Percentiles rank a stretch among this genome's conserved stretches.
Evolutionary conservation across 2,113 vertebrate species (phyloP).

Genomic region (Ranitomeya imitator): DNA sequence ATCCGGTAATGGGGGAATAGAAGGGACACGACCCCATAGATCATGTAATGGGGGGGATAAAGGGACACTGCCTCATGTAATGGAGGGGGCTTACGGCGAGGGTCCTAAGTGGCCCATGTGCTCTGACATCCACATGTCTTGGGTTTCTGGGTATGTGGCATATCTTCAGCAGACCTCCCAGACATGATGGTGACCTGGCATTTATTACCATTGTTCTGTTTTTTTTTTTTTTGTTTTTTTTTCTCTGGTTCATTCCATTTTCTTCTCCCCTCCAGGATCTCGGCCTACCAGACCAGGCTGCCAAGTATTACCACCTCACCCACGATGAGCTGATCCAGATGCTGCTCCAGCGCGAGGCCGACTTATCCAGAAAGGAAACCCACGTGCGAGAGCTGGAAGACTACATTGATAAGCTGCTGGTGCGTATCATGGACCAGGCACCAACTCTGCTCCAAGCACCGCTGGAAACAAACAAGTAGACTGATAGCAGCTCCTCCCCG

Average conservation of each 20-base stretch:
- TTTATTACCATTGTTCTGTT: not conserved
- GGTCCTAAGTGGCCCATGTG: too few species aligned
- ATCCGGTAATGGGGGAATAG: too few species aligned
- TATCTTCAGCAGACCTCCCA: too few species aligned
- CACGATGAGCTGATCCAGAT: slow-evolving; percentile 90
- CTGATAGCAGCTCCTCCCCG: too few species aligned
- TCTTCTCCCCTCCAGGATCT: slow-evolving; percentile 67
- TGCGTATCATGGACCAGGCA: slow-evolving; percentile 96
- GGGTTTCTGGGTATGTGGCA: too few species aligned
- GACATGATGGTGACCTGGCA: too few species aligned
- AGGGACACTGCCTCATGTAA: too few species aligned
- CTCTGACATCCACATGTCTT: too few species aligned
- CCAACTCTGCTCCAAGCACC: slow-evolving; percentile 92
- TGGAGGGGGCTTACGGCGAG: too few species aligned
- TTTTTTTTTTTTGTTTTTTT: not conserved
- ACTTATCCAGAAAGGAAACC: slow-evolving; percentile 84
- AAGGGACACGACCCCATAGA: too few species aligned
- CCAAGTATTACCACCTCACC: slow-evolving; percentile 92
- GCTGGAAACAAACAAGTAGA: slow-evolving; percentile 69
- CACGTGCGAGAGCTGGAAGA: slow-evolving; percentile 90
- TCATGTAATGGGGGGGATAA: too few species aligned
- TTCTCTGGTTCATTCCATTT: not conserved
- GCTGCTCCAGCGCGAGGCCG: slow-evolving; percentile 84
- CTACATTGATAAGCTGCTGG: slow-evolving; percentile 95
- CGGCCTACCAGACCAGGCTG: slow-evolving; percentile 73